These are phyloP conservation scores for Atractosteus spatula DNA, from an alignment of 2,113 vertebrate genomes.

Conservation along the genomic window DNA sequence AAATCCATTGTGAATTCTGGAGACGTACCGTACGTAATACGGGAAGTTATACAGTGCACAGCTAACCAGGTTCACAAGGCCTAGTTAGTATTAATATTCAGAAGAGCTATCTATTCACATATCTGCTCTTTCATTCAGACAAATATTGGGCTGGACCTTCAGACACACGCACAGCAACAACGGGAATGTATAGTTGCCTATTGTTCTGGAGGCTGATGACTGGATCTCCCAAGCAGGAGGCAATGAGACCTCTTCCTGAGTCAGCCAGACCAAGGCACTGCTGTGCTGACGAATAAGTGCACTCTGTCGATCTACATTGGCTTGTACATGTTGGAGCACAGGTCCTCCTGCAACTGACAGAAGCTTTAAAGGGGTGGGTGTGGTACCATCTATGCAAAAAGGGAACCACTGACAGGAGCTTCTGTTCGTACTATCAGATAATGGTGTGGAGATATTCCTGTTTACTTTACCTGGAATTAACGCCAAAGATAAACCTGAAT, in stretches of 20 bases:
- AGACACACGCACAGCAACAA: background rate
- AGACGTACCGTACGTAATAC: too few relatives aligned
- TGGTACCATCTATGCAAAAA: background rate
- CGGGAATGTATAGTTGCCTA: background rate
- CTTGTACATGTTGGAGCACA: background rate
- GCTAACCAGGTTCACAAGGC: too few relatives aligned
- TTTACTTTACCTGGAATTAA: too few relatives aligned
- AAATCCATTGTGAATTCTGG: too few relatives aligned
- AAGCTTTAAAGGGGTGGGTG: slow-evolving; percentile 5
- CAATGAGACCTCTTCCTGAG: too few relatives aligned
- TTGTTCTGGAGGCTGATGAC: background rate
- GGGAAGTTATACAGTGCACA: too few relatives aligned
- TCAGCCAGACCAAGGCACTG: slow-evolving; percentile 24
- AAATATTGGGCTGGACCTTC: background rate
- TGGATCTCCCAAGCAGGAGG: background rate
- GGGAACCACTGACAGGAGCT: too few relatives aligned
- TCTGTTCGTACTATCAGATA: too few relatives aligned
- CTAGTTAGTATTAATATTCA: too few relatives aligned
- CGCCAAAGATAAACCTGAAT: too few relatives aligned
- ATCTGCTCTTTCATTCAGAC: background rate
- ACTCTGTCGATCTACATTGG: too few relatives aligned
- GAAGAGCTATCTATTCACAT: background rate
- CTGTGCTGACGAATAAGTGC: background rate
- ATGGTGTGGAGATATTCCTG: too few relatives aligned
- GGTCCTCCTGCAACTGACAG: background rate